Evolutionary conservation across 2,113 vertebrate species (phyloP), one percentile per base, ranked within the genome.

Genomic region (Semnopithecus entellus): DNA sequence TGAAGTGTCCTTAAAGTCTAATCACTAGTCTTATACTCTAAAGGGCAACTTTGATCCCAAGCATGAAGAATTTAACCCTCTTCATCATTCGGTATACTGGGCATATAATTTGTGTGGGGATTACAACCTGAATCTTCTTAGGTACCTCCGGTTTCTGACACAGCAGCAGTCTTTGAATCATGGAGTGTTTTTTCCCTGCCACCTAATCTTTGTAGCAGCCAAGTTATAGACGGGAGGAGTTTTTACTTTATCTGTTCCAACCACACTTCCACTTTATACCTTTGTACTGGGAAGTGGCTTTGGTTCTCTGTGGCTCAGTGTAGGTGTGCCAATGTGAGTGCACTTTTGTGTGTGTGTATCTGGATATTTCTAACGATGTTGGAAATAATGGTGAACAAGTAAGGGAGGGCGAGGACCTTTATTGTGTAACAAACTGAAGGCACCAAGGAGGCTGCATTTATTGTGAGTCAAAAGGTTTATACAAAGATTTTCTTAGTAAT

Each of bases 401-500:
- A 96, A 97, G 95, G 98, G 97, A 98, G 97, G 98, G 98, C 92
- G 97, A 98, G 97, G 98, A 97, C 98, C 98, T 98, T 94, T 95
- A 97, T 96, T 98, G 97, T 96, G 90, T 96, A 97, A 98, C 96
- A 97, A 98, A 98, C 97, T 73, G 81, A 98, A 98, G 97, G 97
- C 98, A 98, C 97, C 95, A 96, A 98, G 96, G 96, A 98, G 98
- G 98, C 91, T 98, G 97, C 97, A n/a, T 98, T 98, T 98, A 98
- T 98, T 98, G 98, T 87, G 97, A 98, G 98, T 98, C 98, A 98
- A 98, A 99, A 98, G 98, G 98, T 98, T 99, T 99, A 97, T 98
- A 98, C 98, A 98, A 98, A 99, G 98, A 99, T 99, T 98, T 98
- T 98, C 98, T 98, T 98, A 98, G 98, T 98, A 97, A 97, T 98